Evolutionary conservation across 2,888 invertebrate species (phyloP), one percentile per base, ranked within the genome.

Genomic region (Drosophila leonis): DNA sequence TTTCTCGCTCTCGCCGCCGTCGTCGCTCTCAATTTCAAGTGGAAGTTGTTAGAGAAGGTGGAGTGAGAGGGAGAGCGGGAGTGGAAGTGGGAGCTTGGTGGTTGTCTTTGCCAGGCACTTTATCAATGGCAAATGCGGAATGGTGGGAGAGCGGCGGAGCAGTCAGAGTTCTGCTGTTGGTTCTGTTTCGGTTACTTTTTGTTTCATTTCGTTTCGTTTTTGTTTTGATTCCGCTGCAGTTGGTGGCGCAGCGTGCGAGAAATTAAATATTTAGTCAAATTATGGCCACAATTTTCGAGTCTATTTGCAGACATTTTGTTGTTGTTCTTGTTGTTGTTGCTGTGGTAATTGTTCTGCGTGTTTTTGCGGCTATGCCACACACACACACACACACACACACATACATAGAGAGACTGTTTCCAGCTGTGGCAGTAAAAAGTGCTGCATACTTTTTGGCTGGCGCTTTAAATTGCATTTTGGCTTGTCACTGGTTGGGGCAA

Each of bases 211-310:
- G 49, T 27, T 62, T 65, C 10, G 8, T 60, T 46, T 67, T 67
- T 37, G 27, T 54, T 54, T 54, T 54, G 54, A 39, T 39, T 51
- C 35, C 48, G 39, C 59, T 64, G 81, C 59, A 54, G 62, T 64
- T 67, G 63, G 4, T 29, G 55, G 65, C 69, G 59, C 74, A 79
- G 75, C 76, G 44, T 65, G 80, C 67, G 51, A 56, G 65, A 83
- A 88, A 88, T 83, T 88, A 88, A 83, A 86, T 83, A 88, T 83
- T 83, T 88, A 88, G 89, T 83, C 83, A 88, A 83, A 79, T 83
- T 86, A 83, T 86, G 86, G 80, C 83, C 78, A 83, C 89, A 88
- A 83, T 80, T 86, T 86, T 78, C 72, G 68, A 73, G 71, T 80
- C 54, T 59, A 46, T 61, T 65, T 41, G 41, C 37, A 31, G 65